phyloP scores from a whole-genome alignment of 2,888 invertebrate species.

The Zeuzera pyrina region DNA sequence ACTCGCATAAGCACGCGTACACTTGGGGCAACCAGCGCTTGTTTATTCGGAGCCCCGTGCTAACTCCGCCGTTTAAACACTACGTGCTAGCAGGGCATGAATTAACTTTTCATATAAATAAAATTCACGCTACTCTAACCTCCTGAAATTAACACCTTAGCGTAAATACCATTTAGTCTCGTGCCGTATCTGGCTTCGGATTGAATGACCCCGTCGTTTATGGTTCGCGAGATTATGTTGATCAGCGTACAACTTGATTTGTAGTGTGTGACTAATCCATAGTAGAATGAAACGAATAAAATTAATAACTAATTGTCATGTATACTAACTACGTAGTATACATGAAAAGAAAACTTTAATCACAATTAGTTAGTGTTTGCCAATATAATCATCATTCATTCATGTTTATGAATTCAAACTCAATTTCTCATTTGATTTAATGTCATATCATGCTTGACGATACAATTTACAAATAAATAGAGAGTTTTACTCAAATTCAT shows the following conservation, averaged over 20 bases:
- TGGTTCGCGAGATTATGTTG: slow-evolving; percentile 27
- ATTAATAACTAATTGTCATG: no score
- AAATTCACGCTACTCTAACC: slow-evolving; percentile 72
- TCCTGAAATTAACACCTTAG: slow-evolving; percentile 71
- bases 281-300: no score
- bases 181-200: slow-evolving; percentile 39
- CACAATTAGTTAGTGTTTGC: no score
- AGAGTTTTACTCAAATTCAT: no score
- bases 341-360: no score
- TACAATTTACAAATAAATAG: no score
- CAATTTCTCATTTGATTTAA: no score
- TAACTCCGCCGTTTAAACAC: slow-evolving; percentile 70
- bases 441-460: no score
- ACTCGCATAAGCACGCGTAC: slow-evolving; percentile 19
- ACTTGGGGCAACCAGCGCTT: slow-evolving; percentile 29
- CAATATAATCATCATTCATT: no score
- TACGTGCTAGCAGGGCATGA: slow-evolving; percentile 65
- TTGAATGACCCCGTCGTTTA: slow-evolving; percentile 30
- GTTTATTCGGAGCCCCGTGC: slow-evolving; percentile 65
- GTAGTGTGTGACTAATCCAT: no score
- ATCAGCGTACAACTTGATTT: not conserved
- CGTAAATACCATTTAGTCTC: slow-evolving; percentile 67
- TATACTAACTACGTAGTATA: no score
- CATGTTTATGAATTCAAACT: no score
- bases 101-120: slow-evolving; percentile 74